Conservation (phyloP, 2,888 invertebrate genomes). For the Tetrapedia diversipes region DNA sequence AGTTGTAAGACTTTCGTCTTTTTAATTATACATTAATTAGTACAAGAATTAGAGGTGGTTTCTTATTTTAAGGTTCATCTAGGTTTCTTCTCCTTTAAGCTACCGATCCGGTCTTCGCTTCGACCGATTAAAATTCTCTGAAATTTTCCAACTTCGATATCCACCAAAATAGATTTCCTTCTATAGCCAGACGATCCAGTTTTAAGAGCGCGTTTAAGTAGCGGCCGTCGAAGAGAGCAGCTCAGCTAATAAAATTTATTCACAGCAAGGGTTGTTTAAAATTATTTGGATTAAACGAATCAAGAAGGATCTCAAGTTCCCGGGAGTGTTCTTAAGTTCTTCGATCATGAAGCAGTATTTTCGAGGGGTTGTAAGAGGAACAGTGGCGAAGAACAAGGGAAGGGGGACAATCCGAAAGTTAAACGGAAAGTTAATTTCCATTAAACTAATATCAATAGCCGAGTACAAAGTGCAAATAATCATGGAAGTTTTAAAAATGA, state of each 20-base stretch:
- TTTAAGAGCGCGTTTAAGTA: not conserved
- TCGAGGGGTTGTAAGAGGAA: not conserved
- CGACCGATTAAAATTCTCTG: not conserved
- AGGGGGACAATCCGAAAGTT: constrained; percentile 44
- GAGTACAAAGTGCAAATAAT: constrained; percentile 44
- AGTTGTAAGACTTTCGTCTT: not conserved
- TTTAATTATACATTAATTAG: not conserved
- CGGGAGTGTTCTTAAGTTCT: constrained; percentile 27
- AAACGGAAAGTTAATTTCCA: constrained; percentile 40
- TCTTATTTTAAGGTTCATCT: not conserved
- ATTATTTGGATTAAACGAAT: constrained; percentile 35
- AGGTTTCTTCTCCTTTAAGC: too few relatives aligned
- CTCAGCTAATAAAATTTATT: not conserved
- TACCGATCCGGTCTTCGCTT: too few relatives aligned
- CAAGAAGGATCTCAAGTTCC: constrained; percentile 30
- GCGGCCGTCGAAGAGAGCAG: not conserved
- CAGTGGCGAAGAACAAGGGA: not conserved
- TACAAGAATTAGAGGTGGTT: not conserved
- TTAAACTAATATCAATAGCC: constrained; percentile 54
- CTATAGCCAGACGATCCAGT: not conserved
- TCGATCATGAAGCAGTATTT: constrained; percentile 5
- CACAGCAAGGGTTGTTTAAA: constrained; percentile 16
- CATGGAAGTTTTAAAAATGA: constrained; percentile 44
- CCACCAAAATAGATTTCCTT: not conserved
- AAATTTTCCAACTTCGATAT: too few relatives aligned